Evolutionary conservation across 2,113 vertebrate genomes (phyloP).

Genomic region (Mungos mungo): DNA sequence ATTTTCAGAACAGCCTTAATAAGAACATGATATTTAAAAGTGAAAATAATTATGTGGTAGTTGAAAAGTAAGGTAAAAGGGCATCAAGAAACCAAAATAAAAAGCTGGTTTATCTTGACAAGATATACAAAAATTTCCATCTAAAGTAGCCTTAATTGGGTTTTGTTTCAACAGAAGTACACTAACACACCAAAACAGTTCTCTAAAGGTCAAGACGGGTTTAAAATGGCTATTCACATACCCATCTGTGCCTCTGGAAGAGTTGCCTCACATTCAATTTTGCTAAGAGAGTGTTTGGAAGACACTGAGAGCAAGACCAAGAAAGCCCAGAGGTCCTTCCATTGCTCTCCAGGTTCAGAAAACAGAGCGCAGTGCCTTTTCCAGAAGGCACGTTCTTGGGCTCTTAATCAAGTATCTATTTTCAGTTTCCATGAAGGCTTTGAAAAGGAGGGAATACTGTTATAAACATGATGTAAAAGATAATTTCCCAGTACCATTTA

Average conservation of each 20-base stretch:
- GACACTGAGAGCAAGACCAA: background rate
- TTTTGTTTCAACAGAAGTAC: conserved; percentile 24
- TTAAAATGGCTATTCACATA: background rate
- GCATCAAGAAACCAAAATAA: background rate
- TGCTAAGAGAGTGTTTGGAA: background rate
- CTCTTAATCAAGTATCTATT: background rate
- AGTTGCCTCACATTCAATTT: background rate
- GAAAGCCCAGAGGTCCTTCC: background rate
- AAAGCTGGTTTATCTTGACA: conserved; percentile 48
- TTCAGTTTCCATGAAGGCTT: conserved; percentile 32
- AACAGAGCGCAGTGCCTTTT: background rate
- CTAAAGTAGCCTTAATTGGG: background rate
- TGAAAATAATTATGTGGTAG: background rate
- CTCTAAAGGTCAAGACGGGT: background rate
- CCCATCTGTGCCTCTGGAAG: background rate
- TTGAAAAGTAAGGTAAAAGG: conserved; percentile 42
- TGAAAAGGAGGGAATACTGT: background rate
- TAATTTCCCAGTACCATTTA: background rate
- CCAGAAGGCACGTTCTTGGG: background rate
- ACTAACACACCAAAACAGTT: background rate
- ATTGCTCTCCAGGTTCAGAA: background rate
- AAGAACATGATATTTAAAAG: background rate
- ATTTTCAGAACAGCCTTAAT: conserved; percentile 41
- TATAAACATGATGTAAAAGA: background rate
- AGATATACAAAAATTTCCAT: background rate